These are phyloP conservation scores for Drosophila chauvacae DNA, from an alignment of 1,140 invertebrate genomes.

Conservation along the genomic window DNA sequence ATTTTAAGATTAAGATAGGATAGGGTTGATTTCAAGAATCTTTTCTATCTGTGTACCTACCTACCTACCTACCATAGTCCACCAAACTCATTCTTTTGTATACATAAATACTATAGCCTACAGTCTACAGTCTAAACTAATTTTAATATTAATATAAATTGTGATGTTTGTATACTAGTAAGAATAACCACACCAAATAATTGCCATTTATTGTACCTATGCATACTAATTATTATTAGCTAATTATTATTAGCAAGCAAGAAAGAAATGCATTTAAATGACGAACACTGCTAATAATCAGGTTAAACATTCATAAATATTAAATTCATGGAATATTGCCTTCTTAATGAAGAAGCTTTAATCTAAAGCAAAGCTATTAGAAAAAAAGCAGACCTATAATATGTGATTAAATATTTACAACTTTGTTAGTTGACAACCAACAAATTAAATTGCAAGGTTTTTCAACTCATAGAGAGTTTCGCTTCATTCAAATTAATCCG, in stretches of 20 bases:
- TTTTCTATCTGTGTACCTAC: too few species aligned
- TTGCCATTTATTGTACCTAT: not conserved
- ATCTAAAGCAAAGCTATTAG: not conserved
- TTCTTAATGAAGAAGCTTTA: not conserved
- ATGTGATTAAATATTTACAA: not conserved
- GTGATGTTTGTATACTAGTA: not conserved
- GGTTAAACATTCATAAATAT: not conserved
- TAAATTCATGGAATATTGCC: not conserved
- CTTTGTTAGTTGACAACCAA: not conserved
- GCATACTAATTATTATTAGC: not conserved
- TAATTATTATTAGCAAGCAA: not conserved
- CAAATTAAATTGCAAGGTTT: not conserved
- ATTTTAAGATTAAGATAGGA: too few species aligned
- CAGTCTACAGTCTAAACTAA: not conserved
- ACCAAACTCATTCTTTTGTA: too few species aligned
- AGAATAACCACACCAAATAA: not conserved
- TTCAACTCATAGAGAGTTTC: not conserved
- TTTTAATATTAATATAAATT: not conserved
- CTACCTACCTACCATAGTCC: too few species aligned
- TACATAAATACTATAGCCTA: too few species aligned
- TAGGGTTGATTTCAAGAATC: too few species aligned
- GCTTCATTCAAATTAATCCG: not conserved
- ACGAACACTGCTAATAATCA: accelerated
- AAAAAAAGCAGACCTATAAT: not conserved
- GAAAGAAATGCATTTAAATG: not conserved